Evolutionary conservation across 1,140 invertebrate genomes (phyloP), one percentile per base, ranked within the genome.

Genomic region (Micrasema longulum): DNA sequence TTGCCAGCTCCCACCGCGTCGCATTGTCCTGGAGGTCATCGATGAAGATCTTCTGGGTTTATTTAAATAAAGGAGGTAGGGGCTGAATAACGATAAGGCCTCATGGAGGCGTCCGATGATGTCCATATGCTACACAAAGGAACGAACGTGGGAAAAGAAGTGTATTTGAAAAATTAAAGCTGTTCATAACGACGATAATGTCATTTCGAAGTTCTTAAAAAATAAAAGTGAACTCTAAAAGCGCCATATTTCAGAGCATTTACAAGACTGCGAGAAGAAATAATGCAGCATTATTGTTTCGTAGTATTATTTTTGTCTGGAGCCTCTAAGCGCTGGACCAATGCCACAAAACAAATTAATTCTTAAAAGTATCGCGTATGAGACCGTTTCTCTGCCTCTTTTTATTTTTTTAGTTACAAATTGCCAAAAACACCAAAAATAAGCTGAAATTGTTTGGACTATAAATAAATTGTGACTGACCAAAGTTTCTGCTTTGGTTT

Each of bases 281-380:
- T 60, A 60, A 60, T 60, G 55, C 55, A 18, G 55, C 35, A 60
- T 60, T 66, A 50, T 66, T 48, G 41, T 64, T 64, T 31, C 47
- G 20, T 31, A 31, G 41, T 31, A 41, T 66, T 66, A 50, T 66
- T 66, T 50, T 18, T 35, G 63, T 66, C 63, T 66, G 45, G 22
- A 50, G 36, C 14, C 47, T 20, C n/a, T n/a, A n/a, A 35, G 14
- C 50, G 38, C 67, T 71, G 69, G 69, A 71, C 31, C 47, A 52
- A 18, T 64, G 69, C 69, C 69, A 71, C 69, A 53, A 64, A 71
- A 64, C 22, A 71, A 70, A 71, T 71, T 71, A 71, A 71, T 63
- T 71, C 69, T 71, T 71, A 36, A 64, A 71, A 63, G 69, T 71
- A 41, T 71, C 57, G 69, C 43, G 31, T 71, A 63, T 63, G 60